These are phyloP conservation scores for Platyrinchus mystaceus DNA, from an alignment of 2,797 vertebrate species.

Conservation along the genomic window DNA sequence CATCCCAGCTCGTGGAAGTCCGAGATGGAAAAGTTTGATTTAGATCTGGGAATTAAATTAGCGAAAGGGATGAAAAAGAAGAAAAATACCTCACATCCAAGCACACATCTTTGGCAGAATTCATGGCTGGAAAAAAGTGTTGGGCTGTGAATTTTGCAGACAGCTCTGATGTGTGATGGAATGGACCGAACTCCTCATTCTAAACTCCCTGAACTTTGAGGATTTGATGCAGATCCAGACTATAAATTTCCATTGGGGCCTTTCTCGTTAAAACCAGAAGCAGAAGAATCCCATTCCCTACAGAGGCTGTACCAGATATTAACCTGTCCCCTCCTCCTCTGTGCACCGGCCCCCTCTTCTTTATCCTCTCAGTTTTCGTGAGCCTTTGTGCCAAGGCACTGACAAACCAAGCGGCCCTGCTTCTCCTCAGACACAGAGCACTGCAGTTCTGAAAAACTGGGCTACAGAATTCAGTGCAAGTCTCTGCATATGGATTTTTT, in stretches of 20 bases:
- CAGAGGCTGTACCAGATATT: background rate
- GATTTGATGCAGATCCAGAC: background rate
- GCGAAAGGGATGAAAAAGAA: background rate
- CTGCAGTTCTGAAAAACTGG: background rate
- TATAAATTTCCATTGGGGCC: background rate
- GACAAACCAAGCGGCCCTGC: accelerated
- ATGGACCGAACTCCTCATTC: accelerated
- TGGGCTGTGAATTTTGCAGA: background rate
- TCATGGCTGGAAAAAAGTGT: background rate
- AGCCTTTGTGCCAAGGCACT: background rate
- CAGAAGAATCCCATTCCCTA: background rate
- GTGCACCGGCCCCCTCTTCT: background rate
- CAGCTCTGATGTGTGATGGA: background rate
- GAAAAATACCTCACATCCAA: background rate
- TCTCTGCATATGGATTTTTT: background rate
- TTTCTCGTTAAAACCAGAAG: background rate
- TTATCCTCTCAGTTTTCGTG: background rate
- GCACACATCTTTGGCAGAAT: background rate
- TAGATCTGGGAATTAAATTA: conserved; percentile 31
- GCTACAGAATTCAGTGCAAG: background rate
- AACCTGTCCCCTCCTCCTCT: background rate
- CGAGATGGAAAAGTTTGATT: background rate
- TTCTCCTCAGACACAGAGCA: background rate
- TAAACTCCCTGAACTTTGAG: background rate
- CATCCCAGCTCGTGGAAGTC: background rate